Evolutionary conservation across 2,797 vertebrate genomes (phyloP), one percentile per base, ranked within the genome.

Genomic region (Jordanella pulchra): DNA sequence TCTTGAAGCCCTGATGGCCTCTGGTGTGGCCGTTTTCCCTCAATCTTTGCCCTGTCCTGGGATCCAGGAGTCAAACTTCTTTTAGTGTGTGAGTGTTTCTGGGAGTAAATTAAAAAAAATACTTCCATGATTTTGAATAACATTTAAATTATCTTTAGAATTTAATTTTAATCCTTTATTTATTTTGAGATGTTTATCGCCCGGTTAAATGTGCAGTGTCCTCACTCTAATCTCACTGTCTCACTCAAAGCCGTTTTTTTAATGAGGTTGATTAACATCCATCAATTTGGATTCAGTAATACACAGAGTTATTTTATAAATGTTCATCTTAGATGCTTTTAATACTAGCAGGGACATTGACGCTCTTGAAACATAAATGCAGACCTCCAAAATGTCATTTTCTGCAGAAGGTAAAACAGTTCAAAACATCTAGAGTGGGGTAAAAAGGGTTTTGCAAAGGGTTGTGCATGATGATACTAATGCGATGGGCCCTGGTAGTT

Each of bases 21-120:
- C 72, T 67, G 81, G 77, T 45, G 25, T 30, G 78, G 63, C 77
- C 66, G 80, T 85, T 81, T 89, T 83, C 73, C 71, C 51, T 82
- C 76, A 73, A 50, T 53, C 80, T 68, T 79, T 21, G 65, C 68
- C 83, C 75, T 74, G 32, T 75, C 30, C 27, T 76, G 81, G 71
- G 76, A 76, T 66, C 12, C 67, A 28, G 67, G 80, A 85, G 74
- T 73, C 53, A 45, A 73, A 81, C 65, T n/a, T 48, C 51, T 72
- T 79, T 50, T 32, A 55, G 30, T 54, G 60, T 55, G 61, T 32
- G 1, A 64, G 69, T 30, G 44, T 50, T 75, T 61, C 69, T 77
- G 75, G 67, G 60, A 68, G 39, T 47, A 71, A 65, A 81, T 65
- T 0, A 30, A 35, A 51, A 30, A 35, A 51, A 67, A 77, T 65